phyloP scores from a whole-genome alignment of 2,888 invertebrate species.

The Orchesellides sinensis region DNA sequence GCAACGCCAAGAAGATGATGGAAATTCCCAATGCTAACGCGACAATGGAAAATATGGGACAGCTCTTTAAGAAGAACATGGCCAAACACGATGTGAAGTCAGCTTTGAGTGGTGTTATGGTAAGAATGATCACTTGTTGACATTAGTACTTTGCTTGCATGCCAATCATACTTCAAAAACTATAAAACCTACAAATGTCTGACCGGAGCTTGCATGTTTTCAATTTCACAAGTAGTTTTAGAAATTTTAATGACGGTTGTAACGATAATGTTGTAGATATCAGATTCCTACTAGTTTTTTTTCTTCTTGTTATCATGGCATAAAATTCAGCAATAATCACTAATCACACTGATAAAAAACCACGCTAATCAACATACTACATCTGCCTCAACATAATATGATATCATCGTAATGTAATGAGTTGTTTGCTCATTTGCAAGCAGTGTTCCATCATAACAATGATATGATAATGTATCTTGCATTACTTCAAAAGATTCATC shows the following conservation, averaged over 20 bases:
- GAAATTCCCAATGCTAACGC: constrained; percentile 85
- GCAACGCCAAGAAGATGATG: constrained; percentile 94
- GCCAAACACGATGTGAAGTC: constrained; percentile 95
- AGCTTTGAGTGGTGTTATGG: constrained; percentile 82
- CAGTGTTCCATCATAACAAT: background rate
- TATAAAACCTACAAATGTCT: too few relatives aligned
- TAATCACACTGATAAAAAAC: constrained; percentile 60
- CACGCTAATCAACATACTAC: constrained; percentile 47
- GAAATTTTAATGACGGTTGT: too few relatives aligned
- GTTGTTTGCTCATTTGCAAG: constrained; percentile 12
- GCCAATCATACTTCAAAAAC: constrained; percentile 2
- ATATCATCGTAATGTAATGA: background rate
- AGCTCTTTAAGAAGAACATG: constrained; percentile 95
- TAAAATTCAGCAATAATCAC: constrained; percentile 53
- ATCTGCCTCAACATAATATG: constrained; percentile 20
- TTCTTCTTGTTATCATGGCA: constrained; percentile 31
- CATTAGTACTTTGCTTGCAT: background rate
- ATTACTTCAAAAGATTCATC: background rate
- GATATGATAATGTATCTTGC: background rate
- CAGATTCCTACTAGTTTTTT: constrained; percentile 32
- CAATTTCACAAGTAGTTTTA: too few relatives aligned
- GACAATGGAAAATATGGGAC: constrained; percentile 98
- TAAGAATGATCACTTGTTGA: background rate
- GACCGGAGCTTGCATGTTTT: too few relatives aligned
- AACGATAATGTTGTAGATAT: too few relatives aligned